These are phyloP conservation scores for Drosophila antonietae DNA, from an alignment of 2,888 invertebrate genomes.

Conservation along the genomic window DNA sequence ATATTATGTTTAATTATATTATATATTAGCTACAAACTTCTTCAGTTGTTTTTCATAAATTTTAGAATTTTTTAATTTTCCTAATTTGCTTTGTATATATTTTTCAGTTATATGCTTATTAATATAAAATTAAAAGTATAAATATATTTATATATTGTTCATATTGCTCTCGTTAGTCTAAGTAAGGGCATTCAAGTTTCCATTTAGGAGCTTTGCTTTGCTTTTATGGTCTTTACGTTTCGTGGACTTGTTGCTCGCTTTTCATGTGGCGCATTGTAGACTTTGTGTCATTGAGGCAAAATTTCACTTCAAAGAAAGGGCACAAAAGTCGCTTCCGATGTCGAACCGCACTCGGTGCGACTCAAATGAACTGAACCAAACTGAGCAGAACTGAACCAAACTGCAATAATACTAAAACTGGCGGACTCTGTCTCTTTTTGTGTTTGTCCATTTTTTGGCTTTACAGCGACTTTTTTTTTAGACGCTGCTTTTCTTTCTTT, in stretches of 20 bases:
- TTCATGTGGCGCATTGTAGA: conserved; percentile 53
- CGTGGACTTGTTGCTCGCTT: conserved; percentile 14
- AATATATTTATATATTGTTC: no score
- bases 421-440: conserved; percentile 16
- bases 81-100: no score
- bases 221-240: conserved; percentile 2
- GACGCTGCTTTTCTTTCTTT: conserved; percentile 53
- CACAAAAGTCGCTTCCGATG: conserved; percentile 53
- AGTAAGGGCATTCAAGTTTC: conserved; percentile 17
- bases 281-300: conserved; percentile 65
- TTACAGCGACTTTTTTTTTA: conserved; percentile 40
- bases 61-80: no score
- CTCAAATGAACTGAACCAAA: conserved; percentile 16
- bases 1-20: no score
- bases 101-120: no score
- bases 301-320: conserved; percentile 73
- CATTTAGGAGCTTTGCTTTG: not conserved
- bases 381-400: conserved; percentile 13
- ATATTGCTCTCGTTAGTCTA: not conserved
- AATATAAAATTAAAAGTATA: no score
- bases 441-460: conserved; percentile 35
- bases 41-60: no score
- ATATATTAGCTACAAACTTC: not conserved
- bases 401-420: conserved; percentile 31
- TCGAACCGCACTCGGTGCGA: conserved; percentile 13